These are phyloP conservation scores for Taenioides sp. DNA, from an alignment of 2,797 vertebrate species.

Conservation along the genomic window DNA sequence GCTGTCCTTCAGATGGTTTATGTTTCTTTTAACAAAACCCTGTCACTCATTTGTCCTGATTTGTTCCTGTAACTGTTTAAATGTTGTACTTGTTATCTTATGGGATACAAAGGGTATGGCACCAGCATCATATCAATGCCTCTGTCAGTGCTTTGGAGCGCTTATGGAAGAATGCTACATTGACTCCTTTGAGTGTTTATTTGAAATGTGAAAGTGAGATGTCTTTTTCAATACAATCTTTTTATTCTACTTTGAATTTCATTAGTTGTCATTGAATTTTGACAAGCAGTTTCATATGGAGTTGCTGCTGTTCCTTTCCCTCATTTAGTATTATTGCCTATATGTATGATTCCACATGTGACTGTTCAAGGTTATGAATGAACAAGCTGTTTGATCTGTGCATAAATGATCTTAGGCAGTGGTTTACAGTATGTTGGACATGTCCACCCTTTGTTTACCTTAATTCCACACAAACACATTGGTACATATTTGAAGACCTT, in stretches of 20 bases:
- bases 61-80: slow-evolving; percentile 59
- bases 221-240: slow-evolving; percentile 50
- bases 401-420: slow-evolving; percentile 72
- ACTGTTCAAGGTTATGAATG: slow-evolving; percentile 68
- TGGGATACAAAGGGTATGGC: slow-evolving; percentile 66
- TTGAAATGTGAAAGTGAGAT: slow-evolving; percentile 73
- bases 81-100: slow-evolving; percentile 45
- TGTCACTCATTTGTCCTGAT: slow-evolving; percentile 46
- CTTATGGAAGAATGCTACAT: slow-evolving; percentile 62
- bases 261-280: slow-evolving; percentile 50
- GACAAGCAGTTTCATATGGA: slow-evolving; percentile 50
- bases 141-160: slow-evolving; percentile 52
- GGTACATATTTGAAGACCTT: slow-evolving; percentile 73
- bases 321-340: slow-evolving; percentile 66
- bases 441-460: slow-evolving; percentile 56
- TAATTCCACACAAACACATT: slow-evolving; percentile 61
- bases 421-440: slow-evolving; percentile 74
- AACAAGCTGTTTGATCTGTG: slow-evolving; percentile 63
- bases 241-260: slow-evolving; percentile 55
- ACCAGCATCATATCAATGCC: slow-evolving; percentile 67
- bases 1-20: slow-evolving; percentile 54
- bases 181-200: slow-evolving; percentile 42
- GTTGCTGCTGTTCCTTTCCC: slow-evolving; percentile 50
- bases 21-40: slow-evolving; percentile 11
- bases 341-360: slow-evolving; percentile 67